Percentiles rank a stretch among this genome's conserved stretches.
These are phyloP conservation scores for Thomomys bottae DNA, from an alignment of 2,113 vertebrate genomes.

Conservation along the genomic window DNA sequence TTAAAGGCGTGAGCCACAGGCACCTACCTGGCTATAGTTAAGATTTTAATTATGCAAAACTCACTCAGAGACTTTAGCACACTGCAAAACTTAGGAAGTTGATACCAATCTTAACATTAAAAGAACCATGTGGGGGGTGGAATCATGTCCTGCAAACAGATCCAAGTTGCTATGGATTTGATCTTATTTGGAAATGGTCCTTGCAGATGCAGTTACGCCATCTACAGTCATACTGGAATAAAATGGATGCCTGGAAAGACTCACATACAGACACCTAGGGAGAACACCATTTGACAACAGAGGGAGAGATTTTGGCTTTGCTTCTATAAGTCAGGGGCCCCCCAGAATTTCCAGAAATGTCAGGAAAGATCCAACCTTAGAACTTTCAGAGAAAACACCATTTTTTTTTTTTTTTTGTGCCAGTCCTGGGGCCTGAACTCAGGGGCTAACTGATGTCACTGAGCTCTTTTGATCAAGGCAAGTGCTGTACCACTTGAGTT, in stretches of 20 bases:
- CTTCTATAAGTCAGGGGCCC: neutral
- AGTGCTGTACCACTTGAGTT: too few relatives aligned
- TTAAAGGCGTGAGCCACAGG: too few relatives aligned
- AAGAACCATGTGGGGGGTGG: neutral
- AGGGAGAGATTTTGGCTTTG: neutral
- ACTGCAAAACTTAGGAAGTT: neutral
- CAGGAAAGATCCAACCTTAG: neutral
- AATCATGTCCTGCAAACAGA: neutral
- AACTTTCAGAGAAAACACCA: neutral
- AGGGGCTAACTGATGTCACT: too few relatives aligned
- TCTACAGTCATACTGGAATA: neutral
- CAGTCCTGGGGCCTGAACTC: too few relatives aligned
- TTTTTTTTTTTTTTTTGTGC: too few relatives aligned
- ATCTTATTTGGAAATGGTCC: constrained; percentile 21
- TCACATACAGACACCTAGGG: neutral
- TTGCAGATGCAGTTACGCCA: neutral
- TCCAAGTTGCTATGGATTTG: neutral
- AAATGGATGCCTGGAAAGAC: neutral
- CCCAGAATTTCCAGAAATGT: too few relatives aligned
- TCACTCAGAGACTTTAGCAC: constrained; percentile 25
- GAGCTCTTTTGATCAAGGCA: too few relatives aligned
- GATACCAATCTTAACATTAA: neutral
- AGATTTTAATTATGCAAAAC: neutral
- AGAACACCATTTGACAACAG: rapidly evolving
- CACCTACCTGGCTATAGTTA: neutral